These are phyloP conservation scores for Irena cyanogastra DNA, from an alignment of 2,113 vertebrate genomes.

Conservation along the genomic window DNA sequence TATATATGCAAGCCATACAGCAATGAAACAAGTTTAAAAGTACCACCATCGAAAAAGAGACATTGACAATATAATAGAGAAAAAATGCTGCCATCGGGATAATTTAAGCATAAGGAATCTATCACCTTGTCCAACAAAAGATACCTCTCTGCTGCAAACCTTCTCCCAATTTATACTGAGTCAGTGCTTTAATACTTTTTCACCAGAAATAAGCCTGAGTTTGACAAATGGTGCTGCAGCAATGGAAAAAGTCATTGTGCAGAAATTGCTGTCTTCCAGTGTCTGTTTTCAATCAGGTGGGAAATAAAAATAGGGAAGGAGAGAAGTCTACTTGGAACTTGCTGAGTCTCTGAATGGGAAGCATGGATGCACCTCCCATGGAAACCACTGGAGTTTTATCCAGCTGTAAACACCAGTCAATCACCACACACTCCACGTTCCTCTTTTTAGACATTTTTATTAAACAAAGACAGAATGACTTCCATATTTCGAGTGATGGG, in stretches of 20 bases:
- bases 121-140: not conserved
- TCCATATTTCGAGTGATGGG: not conserved
- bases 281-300: not conserved
- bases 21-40: not conserved
- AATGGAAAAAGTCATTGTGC: not conserved
- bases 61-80: not conserved
- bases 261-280: not conserved
- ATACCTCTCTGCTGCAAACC: not conserved
- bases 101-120: not conserved
- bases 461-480: not conserved
- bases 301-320: not conserved
- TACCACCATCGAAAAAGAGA: not conserved
- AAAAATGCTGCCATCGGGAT: not conserved
- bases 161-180: not conserved
- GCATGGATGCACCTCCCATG: not conserved
- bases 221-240: not conserved
- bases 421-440: not conserved
- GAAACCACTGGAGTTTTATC: not conserved
- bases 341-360: not conserved
- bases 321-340: not conserved
- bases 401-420: not conserved
- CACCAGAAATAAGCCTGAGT: not conserved
- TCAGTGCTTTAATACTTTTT: not conserved
- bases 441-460: slow-evolving; percentile 45
- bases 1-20: not conserved